These are phyloP conservation scores for Caenorhabditis becei DNA, from an alignment of 2,888 invertebrate genomes.

Conservation along the genomic window DNA sequence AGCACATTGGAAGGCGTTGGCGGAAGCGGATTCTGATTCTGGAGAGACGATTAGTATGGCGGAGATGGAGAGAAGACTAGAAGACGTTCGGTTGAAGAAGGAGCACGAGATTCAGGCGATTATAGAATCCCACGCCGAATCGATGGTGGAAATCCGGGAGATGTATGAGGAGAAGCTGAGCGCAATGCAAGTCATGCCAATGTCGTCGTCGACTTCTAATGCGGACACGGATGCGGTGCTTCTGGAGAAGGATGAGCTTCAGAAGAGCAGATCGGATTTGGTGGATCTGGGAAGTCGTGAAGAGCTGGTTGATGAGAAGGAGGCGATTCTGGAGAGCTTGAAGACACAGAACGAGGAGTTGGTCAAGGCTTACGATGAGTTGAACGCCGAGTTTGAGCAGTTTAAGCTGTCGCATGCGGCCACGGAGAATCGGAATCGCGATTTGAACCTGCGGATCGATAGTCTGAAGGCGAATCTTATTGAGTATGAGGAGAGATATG, in stretches of 20 bases:
- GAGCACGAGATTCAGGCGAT: conserved; percentile 65
- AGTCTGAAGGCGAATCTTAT: conserved; percentile 74
- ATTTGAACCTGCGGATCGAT: conserved; percentile 69
- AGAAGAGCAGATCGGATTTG: conserved; percentile 38
- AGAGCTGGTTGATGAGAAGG: conserved; percentile 47
- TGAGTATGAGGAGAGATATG: conserved; percentile 78
- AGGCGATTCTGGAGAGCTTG: background rate
- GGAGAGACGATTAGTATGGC: conserved; percentile 29
- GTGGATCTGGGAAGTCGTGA: conserved; percentile 50
- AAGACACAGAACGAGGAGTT: conserved; percentile 69
- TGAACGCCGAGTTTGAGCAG: conserved; percentile 73
- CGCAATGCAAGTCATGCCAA: conserved; percentile 62
- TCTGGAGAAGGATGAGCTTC: conserved; percentile 68
- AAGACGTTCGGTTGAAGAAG: conserved; percentile 61
- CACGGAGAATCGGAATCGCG: conserved; percentile 59
- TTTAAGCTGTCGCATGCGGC: conserved; percentile 61
- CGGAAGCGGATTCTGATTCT: background rate
- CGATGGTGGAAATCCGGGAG: conserved; percentile 69
- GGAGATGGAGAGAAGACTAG: conserved; percentile 53
- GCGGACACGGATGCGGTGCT: conserved; percentile 67
- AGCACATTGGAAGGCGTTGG: conserved; percentile 65
- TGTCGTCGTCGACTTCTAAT: conserved; percentile 66
- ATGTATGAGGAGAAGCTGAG: conserved; percentile 73
- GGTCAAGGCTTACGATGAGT: conserved; percentile 73
- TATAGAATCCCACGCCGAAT: conserved; percentile 66